These are phyloP conservation scores for Chrysolina haemoptera DNA, from an alignment of 2,888 invertebrate genomes.

Conservation along the genomic window DNA sequence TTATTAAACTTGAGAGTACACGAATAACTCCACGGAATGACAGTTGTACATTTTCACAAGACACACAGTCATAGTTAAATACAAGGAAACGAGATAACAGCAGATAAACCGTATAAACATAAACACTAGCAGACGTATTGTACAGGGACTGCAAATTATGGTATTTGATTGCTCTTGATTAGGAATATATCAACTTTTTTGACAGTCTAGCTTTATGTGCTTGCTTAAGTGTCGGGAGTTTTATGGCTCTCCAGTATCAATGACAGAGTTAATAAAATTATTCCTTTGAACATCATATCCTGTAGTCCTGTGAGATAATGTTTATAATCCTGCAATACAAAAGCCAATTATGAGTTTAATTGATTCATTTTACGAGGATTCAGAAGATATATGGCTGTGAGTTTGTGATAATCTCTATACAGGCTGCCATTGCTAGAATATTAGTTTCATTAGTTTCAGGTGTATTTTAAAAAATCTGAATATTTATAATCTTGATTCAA, in stretches of 20 bases:
- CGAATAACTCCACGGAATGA: neutral
- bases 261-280: conserved; percentile 16
- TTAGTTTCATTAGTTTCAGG: too few relatives aligned
- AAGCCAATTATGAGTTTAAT: neutral
- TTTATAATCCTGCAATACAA: neutral
- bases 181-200: conserved; percentile 20
- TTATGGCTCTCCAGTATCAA: conserved; percentile 12
- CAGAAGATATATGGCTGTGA: neutral
- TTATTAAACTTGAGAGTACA: neutral
- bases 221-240: neutral
- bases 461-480: too few relatives aligned
- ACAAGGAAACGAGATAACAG: conserved; percentile 7
- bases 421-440: too few relatives aligned
- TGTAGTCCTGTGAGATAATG: neutral
- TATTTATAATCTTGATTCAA: too few relatives aligned
- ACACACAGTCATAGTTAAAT: conserved; percentile 1
- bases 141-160: conserved; percentile 20
- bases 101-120: conserved; percentile 17
- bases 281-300: conserved; percentile 2
- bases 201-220: conserved; percentile 14
- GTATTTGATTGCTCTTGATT: conserved; percentile 19
- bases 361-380: neutral
- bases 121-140: conserved; percentile 6
- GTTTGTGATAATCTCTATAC: too few relatives aligned
- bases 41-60: neutral